Evolutionary conservation across 2,888 invertebrate species (phyloP).

Genomic region (Chrysolina oricalcia): DNA sequence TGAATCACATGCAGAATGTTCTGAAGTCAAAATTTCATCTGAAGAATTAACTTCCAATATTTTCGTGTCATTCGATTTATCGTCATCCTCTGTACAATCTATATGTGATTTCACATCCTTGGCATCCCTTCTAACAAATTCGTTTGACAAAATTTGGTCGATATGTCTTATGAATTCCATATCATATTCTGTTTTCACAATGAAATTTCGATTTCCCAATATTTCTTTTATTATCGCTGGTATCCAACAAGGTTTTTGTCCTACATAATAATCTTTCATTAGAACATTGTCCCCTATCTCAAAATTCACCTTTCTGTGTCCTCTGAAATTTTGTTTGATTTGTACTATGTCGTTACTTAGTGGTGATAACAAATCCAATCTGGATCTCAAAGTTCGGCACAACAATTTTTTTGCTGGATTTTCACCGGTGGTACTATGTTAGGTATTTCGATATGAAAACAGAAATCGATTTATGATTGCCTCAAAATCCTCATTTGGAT

Average conservation of each 20-base stretch:
- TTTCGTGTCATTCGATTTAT: no score
- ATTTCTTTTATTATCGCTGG: neutral
- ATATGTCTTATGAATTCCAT: neutral
- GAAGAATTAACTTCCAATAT: no score
- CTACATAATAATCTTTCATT: neutral
- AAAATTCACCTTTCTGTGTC: conserved; percentile 6
- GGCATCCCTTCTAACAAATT: neutral
- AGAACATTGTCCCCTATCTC: conserved; percentile 1
- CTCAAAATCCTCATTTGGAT: conserved; percentile 22
- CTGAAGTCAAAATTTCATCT: no score
- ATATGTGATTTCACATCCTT: no score
- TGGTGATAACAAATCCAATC: conserved; percentile 26
- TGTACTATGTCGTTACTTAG: conserved; percentile 11
- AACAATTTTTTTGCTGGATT: conserved; percentile 28
- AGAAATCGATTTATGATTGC: conserved; percentile 17
- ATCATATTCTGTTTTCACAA: neutral
- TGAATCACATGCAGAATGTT: no score
- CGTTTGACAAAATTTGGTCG: conserved; percentile 5
- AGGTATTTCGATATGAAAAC: conserved; percentile 30
- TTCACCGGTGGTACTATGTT: conserved; percentile 23
- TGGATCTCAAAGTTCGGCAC: conserved; percentile 26
- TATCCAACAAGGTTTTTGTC: conserved; percentile 9
- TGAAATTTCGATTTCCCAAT: neutral
- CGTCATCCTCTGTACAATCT: no score
- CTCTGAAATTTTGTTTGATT: conserved; percentile 14